Percentiles rank a stretch among this genome's conserved stretches.
Conservation (phyloP, 2,113 vertebrate species). For the Rhabdornis inornatus region DNA sequence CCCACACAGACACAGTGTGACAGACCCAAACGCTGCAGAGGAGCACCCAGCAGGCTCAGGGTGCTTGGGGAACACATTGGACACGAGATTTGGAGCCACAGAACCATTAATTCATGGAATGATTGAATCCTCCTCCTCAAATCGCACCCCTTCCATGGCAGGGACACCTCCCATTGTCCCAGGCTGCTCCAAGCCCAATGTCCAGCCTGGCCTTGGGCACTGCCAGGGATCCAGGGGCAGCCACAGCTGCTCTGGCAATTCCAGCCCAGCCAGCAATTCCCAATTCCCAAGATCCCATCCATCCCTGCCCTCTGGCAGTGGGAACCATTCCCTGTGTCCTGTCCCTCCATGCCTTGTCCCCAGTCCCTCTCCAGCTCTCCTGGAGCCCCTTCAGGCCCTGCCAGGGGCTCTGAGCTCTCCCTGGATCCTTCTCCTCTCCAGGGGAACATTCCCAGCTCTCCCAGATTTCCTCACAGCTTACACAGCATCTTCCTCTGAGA, state of each 20-base stretch:
- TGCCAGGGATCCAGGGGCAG: background rate
- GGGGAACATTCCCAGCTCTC: fast-evolving
- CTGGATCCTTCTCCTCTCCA: background rate
- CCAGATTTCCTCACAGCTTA: background rate
- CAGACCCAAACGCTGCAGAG: background rate
- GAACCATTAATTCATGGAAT: background rate
- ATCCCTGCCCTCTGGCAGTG: background rate
- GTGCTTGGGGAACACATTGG: background rate
- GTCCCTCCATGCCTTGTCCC: background rate
- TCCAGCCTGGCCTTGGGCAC: background rate
- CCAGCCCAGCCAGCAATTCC: background rate
- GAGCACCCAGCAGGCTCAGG: background rate
- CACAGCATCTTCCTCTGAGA: background rate
- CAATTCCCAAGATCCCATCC: background rate
- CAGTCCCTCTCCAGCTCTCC: background rate
- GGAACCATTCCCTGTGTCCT: background rate
- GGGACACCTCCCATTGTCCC: background rate
- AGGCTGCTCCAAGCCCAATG: too few species aligned
- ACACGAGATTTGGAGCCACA: background rate
- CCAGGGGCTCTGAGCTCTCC: background rate
- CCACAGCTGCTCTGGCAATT: background rate
- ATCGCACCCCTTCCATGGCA: background rate
- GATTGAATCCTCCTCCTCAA: fast-evolving
- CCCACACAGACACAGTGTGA: background rate
- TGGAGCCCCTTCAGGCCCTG: background rate